Evolutionary conservation across 2,113 vertebrate species (phyloP).

Genomic region (Scomber scombrus): DNA sequence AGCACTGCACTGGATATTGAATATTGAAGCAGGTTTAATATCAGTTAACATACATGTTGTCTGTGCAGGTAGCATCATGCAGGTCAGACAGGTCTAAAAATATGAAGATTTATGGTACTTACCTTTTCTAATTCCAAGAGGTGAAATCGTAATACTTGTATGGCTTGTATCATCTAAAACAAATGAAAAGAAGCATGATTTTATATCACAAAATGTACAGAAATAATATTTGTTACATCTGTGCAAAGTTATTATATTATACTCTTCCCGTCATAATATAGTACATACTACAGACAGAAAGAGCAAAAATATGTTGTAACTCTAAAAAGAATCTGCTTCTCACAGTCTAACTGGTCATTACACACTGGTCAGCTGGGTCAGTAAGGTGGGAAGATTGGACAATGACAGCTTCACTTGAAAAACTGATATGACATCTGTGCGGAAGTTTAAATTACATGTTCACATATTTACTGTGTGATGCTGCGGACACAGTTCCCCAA

Average conservation of each 20-base stretch:
- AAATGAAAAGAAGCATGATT: conserved; percentile 32
- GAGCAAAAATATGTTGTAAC: conserved; percentile 1
- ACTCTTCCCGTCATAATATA: background rate
- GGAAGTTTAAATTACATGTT: conserved; percentile 70
- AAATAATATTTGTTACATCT: background rate
- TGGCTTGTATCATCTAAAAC: conserved; percentile 99
- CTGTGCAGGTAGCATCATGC: conserved; percentile 20
- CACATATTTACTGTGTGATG: conserved; percentile 66
- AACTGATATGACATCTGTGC: conserved; percentile 58
- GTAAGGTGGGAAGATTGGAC: conserved; percentile 31
- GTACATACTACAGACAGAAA: conserved; percentile 1
- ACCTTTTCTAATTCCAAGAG: conserved; percentile 99
- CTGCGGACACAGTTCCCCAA: conserved; percentile 49
- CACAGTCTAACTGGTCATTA: conserved; percentile 37
- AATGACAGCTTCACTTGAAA: conserved; percentile 56
- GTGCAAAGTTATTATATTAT: background rate
- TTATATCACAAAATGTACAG: background rate
- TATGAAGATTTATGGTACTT: conserved; percentile 70
- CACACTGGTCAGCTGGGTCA: conserved; percentile 62
- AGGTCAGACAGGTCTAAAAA: background rate
- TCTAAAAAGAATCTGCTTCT: background rate
- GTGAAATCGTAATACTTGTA: conserved; percentile 99
- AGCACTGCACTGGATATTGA: background rate
- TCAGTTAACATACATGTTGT: background rate
- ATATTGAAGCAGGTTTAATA: background rate